These are phyloP conservation scores for Nematostella vectensis DNA, from an alignment of 92 coral and sea anemone genomes.

Conservation along the genomic window DNA sequence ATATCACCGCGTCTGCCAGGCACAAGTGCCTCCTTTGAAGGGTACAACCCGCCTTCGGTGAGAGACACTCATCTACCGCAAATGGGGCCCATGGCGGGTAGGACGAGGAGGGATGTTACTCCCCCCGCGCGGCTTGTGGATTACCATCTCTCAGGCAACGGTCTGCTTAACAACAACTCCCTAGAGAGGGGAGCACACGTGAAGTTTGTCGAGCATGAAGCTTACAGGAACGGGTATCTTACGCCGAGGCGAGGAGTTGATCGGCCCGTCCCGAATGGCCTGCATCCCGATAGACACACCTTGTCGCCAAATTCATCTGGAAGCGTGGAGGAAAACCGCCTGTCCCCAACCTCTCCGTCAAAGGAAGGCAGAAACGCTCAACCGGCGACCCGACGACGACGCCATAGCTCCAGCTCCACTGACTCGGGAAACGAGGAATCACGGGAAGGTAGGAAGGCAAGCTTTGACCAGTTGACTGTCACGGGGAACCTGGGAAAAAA, in stretches of 20 bases:
- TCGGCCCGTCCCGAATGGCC: background rate
- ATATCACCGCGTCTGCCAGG: no score
- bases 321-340: conserved; percentile 20
- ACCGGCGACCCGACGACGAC: conserved; percentile 16
- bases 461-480: no score
- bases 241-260: background rate
- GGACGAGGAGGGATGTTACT: conserved; percentile 17
- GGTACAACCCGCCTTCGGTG: no score
- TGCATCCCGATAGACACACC: background rate
- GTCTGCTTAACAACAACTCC: background rate
- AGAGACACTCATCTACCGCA: background rate
- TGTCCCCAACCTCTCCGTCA: conserved; percentile 32
- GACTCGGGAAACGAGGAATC: conserved; percentile 79
- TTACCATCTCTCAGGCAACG: conserved; percentile 8
- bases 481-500: background rate
- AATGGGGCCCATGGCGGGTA: conserved; percentile 13
- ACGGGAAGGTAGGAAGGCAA: conserved; percentile 41
- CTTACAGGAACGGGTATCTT: background rate
- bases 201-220: background rate
- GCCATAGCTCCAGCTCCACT: conserved; percentile 76
- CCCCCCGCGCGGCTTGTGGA: conserved; percentile 16
- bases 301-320: conserved; percentile 17
- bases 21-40: no score
- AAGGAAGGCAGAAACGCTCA: conserved; percentile 31
- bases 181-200: background rate